Conservation (phyloP, 2,888 invertebrate genomes). For the Neocrepidodera transversa region DNA sequence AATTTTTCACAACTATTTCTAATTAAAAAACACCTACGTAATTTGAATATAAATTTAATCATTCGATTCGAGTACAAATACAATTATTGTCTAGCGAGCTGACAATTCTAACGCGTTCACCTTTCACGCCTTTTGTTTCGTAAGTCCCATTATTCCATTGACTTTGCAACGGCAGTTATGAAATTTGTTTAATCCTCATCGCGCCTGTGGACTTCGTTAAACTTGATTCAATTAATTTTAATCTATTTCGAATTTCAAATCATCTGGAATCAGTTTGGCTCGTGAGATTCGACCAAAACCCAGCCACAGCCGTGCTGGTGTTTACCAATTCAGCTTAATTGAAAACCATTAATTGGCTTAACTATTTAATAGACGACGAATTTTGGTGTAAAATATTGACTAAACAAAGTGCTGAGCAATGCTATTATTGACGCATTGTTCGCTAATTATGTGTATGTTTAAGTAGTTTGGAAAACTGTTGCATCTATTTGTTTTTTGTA, state of each 20-base stretch:
- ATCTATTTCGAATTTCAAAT: slow-evolving; percentile 18
- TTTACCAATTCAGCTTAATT: slow-evolving; percentile 21
- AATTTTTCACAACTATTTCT: no score
- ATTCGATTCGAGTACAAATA: no score
- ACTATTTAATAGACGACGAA: slow-evolving; percentile 20
- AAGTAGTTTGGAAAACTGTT: background rate
- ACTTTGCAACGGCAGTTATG: no score
- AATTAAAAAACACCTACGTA: no score
- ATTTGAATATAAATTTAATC: no score
- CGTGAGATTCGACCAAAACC: slow-evolving; percentile 13
- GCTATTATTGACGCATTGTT: slow-evolving; percentile 1
- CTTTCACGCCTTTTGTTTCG: no score
- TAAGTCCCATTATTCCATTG: no score
- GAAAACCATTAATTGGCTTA: slow-evolving; percentile 24
- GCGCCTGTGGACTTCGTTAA: background rate
- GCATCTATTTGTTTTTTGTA: no score
- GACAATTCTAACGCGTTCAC: no score
- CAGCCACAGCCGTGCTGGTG: background rate
- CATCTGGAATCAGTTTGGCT: slow-evolving; percentile 14
- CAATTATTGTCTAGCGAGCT: no score
- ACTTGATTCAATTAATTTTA: slow-evolving; percentile 20
- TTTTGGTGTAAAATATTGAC: slow-evolving; percentile 14
- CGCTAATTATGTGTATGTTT: background rate
- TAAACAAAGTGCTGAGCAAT: slow-evolving; percentile 1
- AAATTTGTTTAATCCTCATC: no score